Conservation (phyloP, 2,888 invertebrate species). For the Tromatobia lineatoria region DNA sequence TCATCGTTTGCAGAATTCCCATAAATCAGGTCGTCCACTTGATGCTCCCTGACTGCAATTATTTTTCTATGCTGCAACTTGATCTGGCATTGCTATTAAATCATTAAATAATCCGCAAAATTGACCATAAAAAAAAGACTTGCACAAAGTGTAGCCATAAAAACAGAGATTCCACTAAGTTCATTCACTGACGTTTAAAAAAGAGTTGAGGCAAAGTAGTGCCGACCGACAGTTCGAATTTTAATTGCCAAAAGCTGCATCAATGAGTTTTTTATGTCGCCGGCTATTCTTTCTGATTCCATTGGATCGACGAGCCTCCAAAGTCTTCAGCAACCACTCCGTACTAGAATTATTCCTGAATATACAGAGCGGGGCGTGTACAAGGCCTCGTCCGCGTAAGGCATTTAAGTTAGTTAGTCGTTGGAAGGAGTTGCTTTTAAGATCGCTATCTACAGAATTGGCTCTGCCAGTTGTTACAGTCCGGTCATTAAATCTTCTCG, state of each 20-base stretch:
- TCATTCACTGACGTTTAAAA: not conserved
- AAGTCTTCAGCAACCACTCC: not conserved
- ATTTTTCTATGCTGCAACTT: not conserved
- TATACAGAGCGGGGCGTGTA: conserved; percentile 3
- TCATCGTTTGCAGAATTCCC: too few relatives aligned
- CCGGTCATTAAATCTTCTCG: conserved; percentile 74
- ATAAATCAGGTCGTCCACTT: too few relatives aligned
- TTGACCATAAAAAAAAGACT: not conserved
- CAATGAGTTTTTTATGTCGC: conserved; percentile 17
- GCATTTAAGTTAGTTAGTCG: conserved; percentile 77
- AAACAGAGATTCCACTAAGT: not conserved
- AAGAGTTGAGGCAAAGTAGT: not conserved
- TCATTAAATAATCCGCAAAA: not conserved
- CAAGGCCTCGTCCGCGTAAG: conserved; percentile 62
- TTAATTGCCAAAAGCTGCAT: conserved; percentile 13
- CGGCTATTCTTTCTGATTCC: not conserved
- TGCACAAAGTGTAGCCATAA: not conserved
- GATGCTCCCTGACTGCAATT: too few relatives aligned
- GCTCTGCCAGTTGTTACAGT: conserved; percentile 76
- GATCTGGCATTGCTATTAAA: not conserved
- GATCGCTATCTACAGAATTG: conserved; percentile 75
- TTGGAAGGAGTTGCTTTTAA: conserved; percentile 70
- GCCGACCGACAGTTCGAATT: not conserved
- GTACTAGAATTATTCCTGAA: conserved; percentile 18
- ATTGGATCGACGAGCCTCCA: not conserved